Evolutionary conservation across 2,113 vertebrate genomes (phyloP).

Genomic region (Peromyscus polionotus): DNA sequence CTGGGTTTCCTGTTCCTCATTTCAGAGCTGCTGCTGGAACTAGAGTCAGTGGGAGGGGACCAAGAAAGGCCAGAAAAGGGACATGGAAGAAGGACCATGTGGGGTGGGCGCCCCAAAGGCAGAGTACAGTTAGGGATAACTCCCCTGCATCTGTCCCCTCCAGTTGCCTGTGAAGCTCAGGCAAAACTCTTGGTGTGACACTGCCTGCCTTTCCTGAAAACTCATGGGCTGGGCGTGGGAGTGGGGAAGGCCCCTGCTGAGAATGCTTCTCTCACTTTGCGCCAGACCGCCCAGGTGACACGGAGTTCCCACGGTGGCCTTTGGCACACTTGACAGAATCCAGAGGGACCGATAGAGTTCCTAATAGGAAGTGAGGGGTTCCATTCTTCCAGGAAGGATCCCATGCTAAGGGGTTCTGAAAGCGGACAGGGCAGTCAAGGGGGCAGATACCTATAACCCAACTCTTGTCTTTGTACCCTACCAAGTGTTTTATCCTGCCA

Average conservation of each 20-base stretch:
- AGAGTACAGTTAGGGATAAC: not conserved
- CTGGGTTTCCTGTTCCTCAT: not conserved
- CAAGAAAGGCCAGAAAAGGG: no score
- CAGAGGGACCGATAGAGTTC: not conserved
- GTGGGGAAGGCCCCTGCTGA: not conserved
- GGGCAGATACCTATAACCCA: conserved; percentile 19
- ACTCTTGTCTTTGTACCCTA: not conserved
- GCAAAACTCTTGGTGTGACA: not conserved
- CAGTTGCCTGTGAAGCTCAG: not conserved
- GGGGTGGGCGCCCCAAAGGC: not conserved
- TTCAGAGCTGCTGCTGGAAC: not conserved
- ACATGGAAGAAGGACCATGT: not conserved
- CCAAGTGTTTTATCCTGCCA: conserved; percentile 17
- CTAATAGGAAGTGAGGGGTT: conserved; percentile 35
- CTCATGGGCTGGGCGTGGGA: not conserved
- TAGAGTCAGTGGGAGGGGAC: not conserved
- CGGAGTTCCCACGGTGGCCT: not conserved
- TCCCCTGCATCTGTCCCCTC: not conserved
- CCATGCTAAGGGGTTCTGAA: not conserved
- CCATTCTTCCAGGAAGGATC: not conserved
- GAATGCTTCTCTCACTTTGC: conserved; percentile 16
- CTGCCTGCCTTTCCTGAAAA: not conserved
- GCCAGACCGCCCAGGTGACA: not conserved
- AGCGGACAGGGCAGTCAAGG: not conserved
- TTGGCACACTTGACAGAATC: not conserved